These are phyloP conservation scores for Pristiophorus japonicus DNA, from an alignment of 2,113 vertebrate genomes.

Conservation along the genomic window DNA sequence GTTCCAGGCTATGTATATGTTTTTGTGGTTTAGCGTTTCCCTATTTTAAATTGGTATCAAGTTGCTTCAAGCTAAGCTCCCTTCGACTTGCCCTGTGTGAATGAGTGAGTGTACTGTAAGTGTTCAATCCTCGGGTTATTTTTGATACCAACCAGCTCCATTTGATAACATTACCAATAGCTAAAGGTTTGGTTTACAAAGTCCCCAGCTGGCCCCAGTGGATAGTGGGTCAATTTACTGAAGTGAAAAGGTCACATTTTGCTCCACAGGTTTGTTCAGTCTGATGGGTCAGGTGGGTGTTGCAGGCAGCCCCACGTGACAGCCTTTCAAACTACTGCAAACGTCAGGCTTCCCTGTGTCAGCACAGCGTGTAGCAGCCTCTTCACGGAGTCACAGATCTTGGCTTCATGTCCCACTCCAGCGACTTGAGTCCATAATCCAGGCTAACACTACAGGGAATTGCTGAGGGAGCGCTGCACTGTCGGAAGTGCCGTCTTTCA, in stretches of 20 bases:
- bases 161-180: neutral
- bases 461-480: too few species aligned
- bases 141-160: neutral
- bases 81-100: neutral
- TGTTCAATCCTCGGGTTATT: neutral
- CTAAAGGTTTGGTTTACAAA: neutral
- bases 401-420: neutral
- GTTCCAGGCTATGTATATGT: neutral
- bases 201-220: neutral
- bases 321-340: neutral
- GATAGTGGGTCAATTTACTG: neutral
- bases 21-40: neutral
- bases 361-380: too few species aligned
- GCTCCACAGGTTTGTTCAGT: neutral
- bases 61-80: neutral
- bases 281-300: neutral
- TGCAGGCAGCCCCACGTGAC: neutral
- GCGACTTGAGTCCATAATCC: too few species aligned
- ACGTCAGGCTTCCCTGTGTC: neutral
- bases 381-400: neutral
- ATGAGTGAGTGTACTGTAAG: neutral
- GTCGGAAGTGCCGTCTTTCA: neutral
- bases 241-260: neutral
- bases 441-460: too few species aligned
- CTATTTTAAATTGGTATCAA: neutral